These are phyloP conservation scores for Drosophila mercatorum DNA, from an alignment of 2,888 invertebrate species.

Conservation along the genomic window DNA sequence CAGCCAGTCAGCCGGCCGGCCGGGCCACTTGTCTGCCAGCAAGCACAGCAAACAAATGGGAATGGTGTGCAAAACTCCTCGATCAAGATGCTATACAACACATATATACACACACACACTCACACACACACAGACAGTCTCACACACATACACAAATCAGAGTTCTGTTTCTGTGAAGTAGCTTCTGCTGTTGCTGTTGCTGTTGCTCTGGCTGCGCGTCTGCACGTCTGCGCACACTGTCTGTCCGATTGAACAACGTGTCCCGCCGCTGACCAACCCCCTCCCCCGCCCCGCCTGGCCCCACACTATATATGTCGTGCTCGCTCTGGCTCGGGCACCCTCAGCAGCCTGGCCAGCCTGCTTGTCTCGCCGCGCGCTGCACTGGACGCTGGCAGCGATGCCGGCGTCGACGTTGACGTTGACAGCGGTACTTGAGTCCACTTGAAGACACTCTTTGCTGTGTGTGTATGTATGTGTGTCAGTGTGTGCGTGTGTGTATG, in stretches of 20 bases:
- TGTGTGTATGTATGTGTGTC: background rate
- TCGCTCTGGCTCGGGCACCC: background rate
- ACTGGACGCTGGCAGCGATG: constrained; percentile 31
- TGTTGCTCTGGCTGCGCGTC: constrained; percentile 27
- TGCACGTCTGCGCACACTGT: constrained; percentile 35
- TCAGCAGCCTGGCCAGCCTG: constrained; percentile 50
- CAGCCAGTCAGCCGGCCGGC: constrained; percentile 38
- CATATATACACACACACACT: constrained; percentile 13
- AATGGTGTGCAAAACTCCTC: constrained; percentile 58
- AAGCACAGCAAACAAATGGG: constrained; percentile 46
- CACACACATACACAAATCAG: constrained; percentile 66
- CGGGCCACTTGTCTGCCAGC: constrained; percentile 52
- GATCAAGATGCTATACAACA: constrained; percentile 41
- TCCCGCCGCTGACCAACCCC: background rate
- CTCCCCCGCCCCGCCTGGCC: background rate
- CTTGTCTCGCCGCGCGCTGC: constrained; percentile 65
- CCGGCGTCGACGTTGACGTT: constrained; percentile 9
- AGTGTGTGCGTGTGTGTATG: background rate
- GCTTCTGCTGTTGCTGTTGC: constrained; percentile 59
- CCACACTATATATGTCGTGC: background rate
- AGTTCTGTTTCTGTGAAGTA: constrained; percentile 69
- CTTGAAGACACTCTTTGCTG: constrained; percentile 64
- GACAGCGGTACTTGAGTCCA: constrained; percentile 59
- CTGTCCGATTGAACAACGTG: constrained; percentile 26
- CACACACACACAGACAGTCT: constrained; percentile 14